A percentile compares a stretch with the other conserved stretches of the same genome.
Evolutionary conservation across 2,113 vertebrate genomes (phyloP).

Genomic region (Rousettus leschenaultii): DNA sequence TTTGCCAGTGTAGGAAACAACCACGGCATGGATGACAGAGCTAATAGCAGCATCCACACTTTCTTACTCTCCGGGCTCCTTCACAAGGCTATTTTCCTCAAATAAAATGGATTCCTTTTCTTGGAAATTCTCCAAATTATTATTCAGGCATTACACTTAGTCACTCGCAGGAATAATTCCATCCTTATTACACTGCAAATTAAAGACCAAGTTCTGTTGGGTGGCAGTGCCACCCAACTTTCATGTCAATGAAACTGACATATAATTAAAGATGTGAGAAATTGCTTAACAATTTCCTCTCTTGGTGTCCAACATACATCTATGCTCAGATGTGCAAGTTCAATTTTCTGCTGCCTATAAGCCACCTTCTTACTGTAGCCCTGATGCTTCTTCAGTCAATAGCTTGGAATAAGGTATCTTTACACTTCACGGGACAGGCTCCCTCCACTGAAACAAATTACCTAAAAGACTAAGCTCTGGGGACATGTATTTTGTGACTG

Average conservation of each 20-base stretch:
- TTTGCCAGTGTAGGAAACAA: background rate
- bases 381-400: background rate
- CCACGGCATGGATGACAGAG: background rate
- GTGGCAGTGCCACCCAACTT: constrained; percentile 70
- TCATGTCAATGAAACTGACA: constrained; percentile 76
- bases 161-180: constrained; percentile 74
- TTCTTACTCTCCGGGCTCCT: constrained; percentile 24
- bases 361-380: background rate
- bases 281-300: constrained; percentile 71
- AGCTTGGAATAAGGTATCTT: background rate
- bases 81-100: constrained; percentile 34
- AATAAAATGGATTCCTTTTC: constrained; percentile 65
- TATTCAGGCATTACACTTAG: constrained; percentile 74
- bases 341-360: constrained; percentile 27
- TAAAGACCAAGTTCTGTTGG: constrained; percentile 72
- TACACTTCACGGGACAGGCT: background rate
- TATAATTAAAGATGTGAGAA: constrained; percentile 72
- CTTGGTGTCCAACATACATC: constrained; percentile 65
- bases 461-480: background rate
- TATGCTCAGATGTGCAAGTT: constrained; percentile 49
- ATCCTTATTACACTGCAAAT: constrained; percentile 72
- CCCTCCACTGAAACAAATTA: background rate
- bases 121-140: constrained; percentile 71
- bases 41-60: background rate
- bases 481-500: background rate